Evolutionary conservation across 2,797 vertebrate species (phyloP).

Genomic region (Melanotaenia pygmaea): DNA sequence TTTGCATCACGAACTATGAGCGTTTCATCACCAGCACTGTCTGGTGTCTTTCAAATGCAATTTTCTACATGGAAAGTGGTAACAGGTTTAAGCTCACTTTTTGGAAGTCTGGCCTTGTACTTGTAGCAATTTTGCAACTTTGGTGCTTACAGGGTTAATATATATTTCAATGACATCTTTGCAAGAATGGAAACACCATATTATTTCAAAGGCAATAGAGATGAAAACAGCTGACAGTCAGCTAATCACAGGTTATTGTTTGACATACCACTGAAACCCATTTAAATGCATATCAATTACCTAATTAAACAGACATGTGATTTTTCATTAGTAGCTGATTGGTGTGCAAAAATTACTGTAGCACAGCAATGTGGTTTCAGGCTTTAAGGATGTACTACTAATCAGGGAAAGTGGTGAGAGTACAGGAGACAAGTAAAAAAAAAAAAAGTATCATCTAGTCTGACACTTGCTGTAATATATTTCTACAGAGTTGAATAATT

Average conservation of each 20-base stretch:
- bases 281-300: not conserved
- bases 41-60: no score
- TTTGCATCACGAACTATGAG: no score
- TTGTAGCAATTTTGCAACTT: no score
- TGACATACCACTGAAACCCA: not conserved
- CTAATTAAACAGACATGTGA: not conserved
- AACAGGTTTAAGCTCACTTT: no score
- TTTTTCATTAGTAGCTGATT: not conserved
- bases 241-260: not conserved
- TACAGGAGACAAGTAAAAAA: not conserved
- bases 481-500: constrained; percentile 3
- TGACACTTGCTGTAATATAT: constrained; percentile 4
- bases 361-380: constrained; percentile 1
- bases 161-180: no score
- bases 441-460: not conserved
- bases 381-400: not conserved
- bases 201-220: not conserved
- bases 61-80: no score
- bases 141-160: no score
- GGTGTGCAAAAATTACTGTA: constrained; percentile 12
- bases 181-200: no score
- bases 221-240: not conserved
- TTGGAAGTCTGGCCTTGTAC: no score
- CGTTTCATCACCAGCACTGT: no score
- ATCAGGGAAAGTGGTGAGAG: not conserved